Conservation (phyloP, 2,888 invertebrate species). For the Clitarchus hookeri region DNA sequence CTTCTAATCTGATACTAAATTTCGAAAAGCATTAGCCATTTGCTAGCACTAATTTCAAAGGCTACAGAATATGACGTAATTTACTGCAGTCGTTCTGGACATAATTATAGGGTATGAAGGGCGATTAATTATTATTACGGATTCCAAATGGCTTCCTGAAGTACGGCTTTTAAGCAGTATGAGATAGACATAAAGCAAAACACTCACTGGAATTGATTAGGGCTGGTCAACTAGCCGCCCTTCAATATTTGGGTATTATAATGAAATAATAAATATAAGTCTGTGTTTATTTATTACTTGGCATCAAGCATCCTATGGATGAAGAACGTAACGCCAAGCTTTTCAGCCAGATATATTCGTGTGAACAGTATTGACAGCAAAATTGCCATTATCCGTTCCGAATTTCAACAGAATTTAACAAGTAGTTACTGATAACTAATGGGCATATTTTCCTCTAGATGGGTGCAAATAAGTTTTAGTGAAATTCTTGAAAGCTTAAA, state of each 20-base stretch:
- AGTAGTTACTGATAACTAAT: no score
- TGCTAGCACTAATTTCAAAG: not conserved
- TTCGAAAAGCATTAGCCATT: not conserved
- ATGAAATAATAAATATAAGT: not conserved
- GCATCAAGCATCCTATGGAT: not conserved
- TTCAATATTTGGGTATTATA: not conserved
- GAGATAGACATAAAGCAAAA: not conserved
- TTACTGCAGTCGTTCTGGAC: not conserved
- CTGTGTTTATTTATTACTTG: not conserved
- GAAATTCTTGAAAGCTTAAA: no score
- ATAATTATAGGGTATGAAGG: not conserved
- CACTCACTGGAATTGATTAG: not conserved
- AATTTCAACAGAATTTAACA: no score
- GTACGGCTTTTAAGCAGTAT: not conserved
- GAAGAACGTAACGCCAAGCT: not conserved
- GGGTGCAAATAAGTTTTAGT: no score
- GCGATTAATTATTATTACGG: slow-evolving; percentile 2
- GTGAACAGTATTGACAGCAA: not conserved
- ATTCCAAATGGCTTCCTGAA: slow-evolving; percentile 1
- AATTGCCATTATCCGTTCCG: no score
- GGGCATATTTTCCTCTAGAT: no score
- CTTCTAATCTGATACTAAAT: not conserved
- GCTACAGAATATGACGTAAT: not conserved
- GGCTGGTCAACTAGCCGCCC: not conserved
- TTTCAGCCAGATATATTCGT: not conserved